These are phyloP conservation scores for Hypotaenidia philippensis DNA, from an alignment of 2,797 vertebrate species.

Conservation along the genomic window DNA sequence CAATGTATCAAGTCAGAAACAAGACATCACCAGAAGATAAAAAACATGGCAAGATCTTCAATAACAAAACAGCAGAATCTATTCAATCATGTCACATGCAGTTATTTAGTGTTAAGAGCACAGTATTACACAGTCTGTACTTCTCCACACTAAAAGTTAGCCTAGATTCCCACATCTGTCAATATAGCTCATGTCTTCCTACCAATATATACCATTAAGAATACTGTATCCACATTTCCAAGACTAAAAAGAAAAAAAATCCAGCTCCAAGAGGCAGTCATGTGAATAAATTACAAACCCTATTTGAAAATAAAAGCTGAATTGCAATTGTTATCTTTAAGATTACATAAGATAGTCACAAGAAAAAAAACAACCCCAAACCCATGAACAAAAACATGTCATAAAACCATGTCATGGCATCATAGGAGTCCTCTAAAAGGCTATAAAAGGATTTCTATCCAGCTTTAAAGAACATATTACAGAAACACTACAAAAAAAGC, in stretches of 20 bases:
- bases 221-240: neutral
- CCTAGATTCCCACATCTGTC: neutral
- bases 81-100: neutral
- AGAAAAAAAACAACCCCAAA: neutral
- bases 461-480: neutral
- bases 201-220: neutral
- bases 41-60: neutral
- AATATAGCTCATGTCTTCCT: neutral
- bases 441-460: neutral
- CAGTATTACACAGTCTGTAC: neutral
- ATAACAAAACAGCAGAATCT: neutral
- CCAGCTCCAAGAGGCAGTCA: neutral
- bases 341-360: neutral
- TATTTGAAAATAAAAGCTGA: constrained; percentile 11
- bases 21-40: neutral
- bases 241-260: constrained; percentile 13
- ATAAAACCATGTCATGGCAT: neutral
- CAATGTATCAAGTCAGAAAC: neutral
- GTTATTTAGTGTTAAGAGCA: neutral
- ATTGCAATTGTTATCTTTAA: neutral
- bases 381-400: fast-evolving
- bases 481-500: neutral
- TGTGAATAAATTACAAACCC: neutral
- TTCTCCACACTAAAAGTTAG: neutral
- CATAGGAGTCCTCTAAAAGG: neutral